Conservation (phyloP, 1,140 invertebrate species). For the Parapsyche elsis region DNA sequence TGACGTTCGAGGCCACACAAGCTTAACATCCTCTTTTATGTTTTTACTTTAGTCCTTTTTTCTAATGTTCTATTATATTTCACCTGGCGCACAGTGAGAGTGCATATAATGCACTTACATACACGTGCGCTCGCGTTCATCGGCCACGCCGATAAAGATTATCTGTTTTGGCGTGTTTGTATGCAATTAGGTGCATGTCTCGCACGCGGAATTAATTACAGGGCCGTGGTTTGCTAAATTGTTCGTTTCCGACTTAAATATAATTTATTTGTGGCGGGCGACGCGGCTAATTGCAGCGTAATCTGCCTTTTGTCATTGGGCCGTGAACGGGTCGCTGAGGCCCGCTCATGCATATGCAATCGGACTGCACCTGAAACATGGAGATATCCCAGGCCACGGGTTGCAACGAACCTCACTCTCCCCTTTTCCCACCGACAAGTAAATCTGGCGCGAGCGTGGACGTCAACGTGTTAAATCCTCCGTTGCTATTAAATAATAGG, state of each 20-base stretch:
- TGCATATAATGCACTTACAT: too few relatives aligned
- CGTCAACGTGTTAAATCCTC: too few relatives aligned
- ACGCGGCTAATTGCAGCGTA: conserved; percentile 44
- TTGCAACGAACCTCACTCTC: neutral
- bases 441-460: neutral
- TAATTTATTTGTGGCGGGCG: conserved; percentile 49
- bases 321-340: conserved; percentile 13
- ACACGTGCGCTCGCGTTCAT: neutral
- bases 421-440: neutral
- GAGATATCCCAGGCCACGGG: neutral
- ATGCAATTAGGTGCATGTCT: conserved; percentile 45
- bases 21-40: too few relatives aligned
- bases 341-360: conserved; percentile 42
- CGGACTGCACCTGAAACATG: conserved; percentile 15
- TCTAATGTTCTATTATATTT: too few relatives aligned
- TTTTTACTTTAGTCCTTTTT: too few relatives aligned
- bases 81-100: too few relatives aligned
- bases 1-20: too few relatives aligned
- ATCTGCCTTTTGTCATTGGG: conserved; percentile 50
- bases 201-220: conserved; percentile 49
- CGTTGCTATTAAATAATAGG: too few relatives aligned
- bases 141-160: conserved; percentile 30
- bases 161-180: conserved; percentile 43
- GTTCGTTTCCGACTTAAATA: conserved; percentile 50
- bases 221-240: conserved; percentile 46